Percentiles rank a stretch among this genome's conserved stretches.
These are phyloP conservation scores for Campoplex nolae DNA, from an alignment of 2,888 invertebrate genomes.

Conservation along the genomic window DNA sequence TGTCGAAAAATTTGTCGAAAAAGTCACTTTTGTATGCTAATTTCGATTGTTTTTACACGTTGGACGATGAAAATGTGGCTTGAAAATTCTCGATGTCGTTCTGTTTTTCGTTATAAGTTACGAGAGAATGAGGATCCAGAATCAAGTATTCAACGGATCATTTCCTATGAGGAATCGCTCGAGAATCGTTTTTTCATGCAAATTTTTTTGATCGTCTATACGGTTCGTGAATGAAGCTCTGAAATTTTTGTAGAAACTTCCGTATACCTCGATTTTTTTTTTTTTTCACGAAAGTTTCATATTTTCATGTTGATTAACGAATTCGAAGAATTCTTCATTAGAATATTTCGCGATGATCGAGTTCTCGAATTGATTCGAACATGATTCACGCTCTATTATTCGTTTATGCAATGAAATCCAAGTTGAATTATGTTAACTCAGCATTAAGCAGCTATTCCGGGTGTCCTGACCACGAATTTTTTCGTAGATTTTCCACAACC, in stretches of 20 bases:
- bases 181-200: conserved; percentile 3
- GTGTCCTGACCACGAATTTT: neutral
- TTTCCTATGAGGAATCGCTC: neutral
- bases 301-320: neutral
- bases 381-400: neutral
- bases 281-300: neutral
- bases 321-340: neutral
- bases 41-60: neutral
- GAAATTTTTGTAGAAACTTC: neutral
- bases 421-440: neutral
- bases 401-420: neutral
- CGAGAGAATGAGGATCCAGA: neutral
- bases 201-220: neutral
- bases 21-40: neutral
- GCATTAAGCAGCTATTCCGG: neutral
- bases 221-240: neutral
- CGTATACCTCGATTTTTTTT: neutral
- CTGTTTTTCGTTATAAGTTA: neutral
- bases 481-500: neutral
- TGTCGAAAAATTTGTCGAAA: neutral
- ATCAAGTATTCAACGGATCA: conserved; percentile 1
- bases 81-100: neutral
- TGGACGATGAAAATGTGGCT: neutral
- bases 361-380: neutral
- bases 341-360: neutral